Conservation (phyloP, 2,113 vertebrate genomes). For the Sturnus vulgaris region DNA sequence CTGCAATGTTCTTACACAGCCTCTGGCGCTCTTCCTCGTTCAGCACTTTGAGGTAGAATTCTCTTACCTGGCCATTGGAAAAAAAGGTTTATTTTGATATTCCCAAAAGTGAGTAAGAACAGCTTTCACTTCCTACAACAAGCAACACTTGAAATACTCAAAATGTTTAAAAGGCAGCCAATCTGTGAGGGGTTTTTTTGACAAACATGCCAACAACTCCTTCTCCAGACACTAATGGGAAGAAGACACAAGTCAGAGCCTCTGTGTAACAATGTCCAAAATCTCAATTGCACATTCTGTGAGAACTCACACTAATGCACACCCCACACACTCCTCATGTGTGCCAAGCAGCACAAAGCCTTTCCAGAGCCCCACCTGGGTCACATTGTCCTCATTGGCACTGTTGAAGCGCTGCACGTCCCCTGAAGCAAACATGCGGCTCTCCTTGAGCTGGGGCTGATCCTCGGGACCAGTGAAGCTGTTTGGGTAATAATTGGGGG, state of each 20-base stretch:
- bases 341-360: not conserved
- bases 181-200: not conserved
- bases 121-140: not conserved
- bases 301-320: not conserved
- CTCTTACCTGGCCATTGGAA: slow-evolving; percentile 73
- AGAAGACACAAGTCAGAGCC: not conserved
- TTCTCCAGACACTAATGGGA: not conserved
- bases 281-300: not conserved
- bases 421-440: slow-evolving; percentile 35
- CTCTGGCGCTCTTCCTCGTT: slow-evolving; percentile 82
- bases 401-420: slow-evolving; percentile 87
- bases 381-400: slow-evolving; percentile 83
- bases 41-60: slow-evolving; percentile 85
- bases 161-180: not conserved
- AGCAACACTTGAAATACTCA: not conserved
- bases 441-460: slow-evolving; percentile 70
- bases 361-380: slow-evolving; percentile 79
- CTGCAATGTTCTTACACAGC: slow-evolving; percentile 88
- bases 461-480: slow-evolving; percentile 87
- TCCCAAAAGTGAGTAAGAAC: not conserved
- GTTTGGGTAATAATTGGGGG: slow-evolving; percentile 96
- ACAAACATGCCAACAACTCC: not conserved
- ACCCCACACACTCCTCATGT: not conserved
- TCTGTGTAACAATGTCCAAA: not conserved
- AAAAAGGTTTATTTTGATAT: not conserved